Base-by-base conservation (phyloP, 1,140 invertebrate genomes). In the Ceratina japonica region DNA sequence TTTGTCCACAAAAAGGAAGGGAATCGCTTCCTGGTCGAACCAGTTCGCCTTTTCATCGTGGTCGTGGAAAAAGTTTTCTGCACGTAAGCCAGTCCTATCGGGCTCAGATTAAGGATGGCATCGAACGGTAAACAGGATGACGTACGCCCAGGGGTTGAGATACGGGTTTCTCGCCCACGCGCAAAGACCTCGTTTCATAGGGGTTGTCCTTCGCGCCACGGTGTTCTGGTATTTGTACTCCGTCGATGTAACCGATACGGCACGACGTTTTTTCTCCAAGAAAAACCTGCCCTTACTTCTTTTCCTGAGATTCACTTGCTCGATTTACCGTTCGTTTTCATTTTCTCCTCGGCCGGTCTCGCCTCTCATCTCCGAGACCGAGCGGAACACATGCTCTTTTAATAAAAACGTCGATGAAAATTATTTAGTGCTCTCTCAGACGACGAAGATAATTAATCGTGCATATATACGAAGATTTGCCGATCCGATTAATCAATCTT, bases 41-140 rank as follows among this genome's bases (percentile, higher is more conserved):
- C 5, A 7, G 37, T 37, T 37, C 2, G 3, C 37, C 37, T 3
- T 44, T 44, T 44, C 37, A 44, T 44, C 20, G n/a, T n/a, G 24
- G 71, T 52, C 12, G 5, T 44, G 7, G 20, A 51, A n/a, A 72
- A 77, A 37, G 3, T 24, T 70, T 51, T 22, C 10, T 13, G n/a
- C 20, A 22, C 10, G 7, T 37, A 44, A 44, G 37, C 37, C 5
- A 44, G 56, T 2, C 12, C 44, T 37, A 37, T 74, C 58, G 52
- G 56, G 37, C n/a, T 56, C 52, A 80, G 64, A 71, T 79, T 70
- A 71, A 56, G 52, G 22, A 20, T 52, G 54, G 27, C 66, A 77
- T 16, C 44, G 20, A 63, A 10, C 49, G 5, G 24, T 66, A 74
- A 68, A 69, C 44, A 62, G 44, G 51, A 22, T 74, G 65, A 63